These are phyloP conservation scores for Agrypnia vestita DNA, from an alignment of 1,140 invertebrate genomes.

Conservation along the genomic window DNA sequence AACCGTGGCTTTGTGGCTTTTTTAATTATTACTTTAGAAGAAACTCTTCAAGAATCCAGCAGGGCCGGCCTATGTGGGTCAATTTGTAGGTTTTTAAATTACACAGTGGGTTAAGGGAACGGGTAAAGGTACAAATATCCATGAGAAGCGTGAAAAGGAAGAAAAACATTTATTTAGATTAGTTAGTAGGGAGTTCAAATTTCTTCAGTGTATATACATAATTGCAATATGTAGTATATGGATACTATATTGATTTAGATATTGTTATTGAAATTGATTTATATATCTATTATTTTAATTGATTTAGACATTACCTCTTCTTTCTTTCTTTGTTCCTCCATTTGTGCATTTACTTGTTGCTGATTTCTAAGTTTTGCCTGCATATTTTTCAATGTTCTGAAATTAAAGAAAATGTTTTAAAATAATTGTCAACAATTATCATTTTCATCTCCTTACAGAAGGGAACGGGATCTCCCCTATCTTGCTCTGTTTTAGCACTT, in stretches of 20 bases:
- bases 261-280: too few species aligned
- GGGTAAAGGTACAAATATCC: slow-evolving; percentile 42
- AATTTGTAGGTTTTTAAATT: neutral
- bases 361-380: slow-evolving; percentile 88
- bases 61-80: slow-evolving; percentile 81
- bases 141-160: slow-evolving; percentile 52
- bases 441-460: too few species aligned
- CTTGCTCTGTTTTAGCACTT: too few species aligned
- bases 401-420: slow-evolving; percentile 61
- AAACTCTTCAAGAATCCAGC: slow-evolving; percentile 92
- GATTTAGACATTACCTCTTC: slow-evolving; percentile 69
- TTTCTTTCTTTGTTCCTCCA: slow-evolving; percentile 76
- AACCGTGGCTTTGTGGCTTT: slow-evolving; percentile 24
- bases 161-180: slow-evolving; percentile 44
- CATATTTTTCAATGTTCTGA: slow-evolving; percentile 88
- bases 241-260: neutral
- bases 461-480: too few species aligned
- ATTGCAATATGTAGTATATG: neutral
- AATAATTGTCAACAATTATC: too few species aligned
- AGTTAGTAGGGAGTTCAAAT: slow-evolving; percentile 48
- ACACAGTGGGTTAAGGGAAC: slow-evolving; percentile 29
- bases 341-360: slow-evolving; percentile 81
- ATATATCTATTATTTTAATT: neutral
- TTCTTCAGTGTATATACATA: neutral
- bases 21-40: slow-evolving; percentile 77